Evolutionary conservation across 2,888 invertebrate genomes (phyloP).

Genomic region (Kryphioiulus occultus): DNA sequence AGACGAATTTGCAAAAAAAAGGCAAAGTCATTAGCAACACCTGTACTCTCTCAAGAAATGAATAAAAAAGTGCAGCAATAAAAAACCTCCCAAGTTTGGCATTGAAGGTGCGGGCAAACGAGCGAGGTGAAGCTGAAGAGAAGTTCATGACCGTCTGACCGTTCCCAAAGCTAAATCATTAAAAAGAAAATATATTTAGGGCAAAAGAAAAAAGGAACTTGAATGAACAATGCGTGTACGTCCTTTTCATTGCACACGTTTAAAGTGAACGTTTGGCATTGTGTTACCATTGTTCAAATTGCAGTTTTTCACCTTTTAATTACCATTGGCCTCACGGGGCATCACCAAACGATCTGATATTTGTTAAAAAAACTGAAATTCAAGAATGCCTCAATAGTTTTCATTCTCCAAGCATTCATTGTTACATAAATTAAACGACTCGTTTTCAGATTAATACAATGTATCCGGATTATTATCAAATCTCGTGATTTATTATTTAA

Average conservation of each 20-base stretch:
- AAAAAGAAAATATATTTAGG: neutral
- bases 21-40: neutral
- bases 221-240: neutral
- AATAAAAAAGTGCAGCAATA: neutral
- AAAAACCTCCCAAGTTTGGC: constrained; percentile 9
- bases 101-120: constrained; percentile 30
- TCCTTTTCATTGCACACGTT: constrained; percentile 19
- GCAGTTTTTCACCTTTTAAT: neutral
- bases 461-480: too few relatives aligned
- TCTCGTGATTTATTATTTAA: too few relatives aligned
- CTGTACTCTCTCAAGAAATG: constrained; percentile 14
- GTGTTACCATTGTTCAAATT: constrained; percentile 14
- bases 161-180: neutral
- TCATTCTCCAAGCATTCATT: too few relatives aligned
- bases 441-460: too few relatives aligned
- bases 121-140: constrained; percentile 4
- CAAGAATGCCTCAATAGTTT: neutral
- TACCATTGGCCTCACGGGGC: neutral
- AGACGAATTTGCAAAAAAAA: neutral
- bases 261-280: constrained; percentile 21
- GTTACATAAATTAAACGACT: too few relatives aligned
- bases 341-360: neutral
- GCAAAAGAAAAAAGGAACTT: constrained; percentile 30
- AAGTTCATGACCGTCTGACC: constrained; percentile 35
- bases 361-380: neutral